Percentiles rank a stretch among this genome's conserved stretches.
Conservation (phyloP, 2,797 vertebrate species). For the Cryptoprocta ferox region DNA sequence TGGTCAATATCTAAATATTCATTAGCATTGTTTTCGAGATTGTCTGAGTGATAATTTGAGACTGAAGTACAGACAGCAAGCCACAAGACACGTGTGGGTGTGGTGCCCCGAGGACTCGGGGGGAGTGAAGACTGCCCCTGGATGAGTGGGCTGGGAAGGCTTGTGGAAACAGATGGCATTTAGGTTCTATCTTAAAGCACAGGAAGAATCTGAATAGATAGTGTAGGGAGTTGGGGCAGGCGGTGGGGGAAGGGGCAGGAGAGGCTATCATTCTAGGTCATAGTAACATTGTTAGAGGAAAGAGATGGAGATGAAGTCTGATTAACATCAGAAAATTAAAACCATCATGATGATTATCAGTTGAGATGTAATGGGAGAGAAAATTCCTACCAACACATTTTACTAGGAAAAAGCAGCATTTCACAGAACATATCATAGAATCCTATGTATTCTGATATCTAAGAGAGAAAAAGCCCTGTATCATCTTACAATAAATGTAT, state of each 20-base stretch:
- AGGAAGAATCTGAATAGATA: not conserved
- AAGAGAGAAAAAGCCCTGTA: not conserved
- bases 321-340: not conserved
- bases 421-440: not conserved
- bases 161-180: not conserved
- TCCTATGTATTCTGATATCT: not conserved
- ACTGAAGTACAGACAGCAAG: not conserved
- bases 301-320: not conserved
- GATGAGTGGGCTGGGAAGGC: not conserved
- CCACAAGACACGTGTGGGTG: not conserved
- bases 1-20: not conserved
- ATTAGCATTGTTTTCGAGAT: not conserved
- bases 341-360: not conserved
- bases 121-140: not conserved
- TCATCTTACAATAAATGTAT: not conserved
- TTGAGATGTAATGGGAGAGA: not conserved
- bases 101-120: not conserved
- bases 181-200: not conserved
- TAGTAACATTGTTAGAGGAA: not conserved
- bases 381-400: not conserved
- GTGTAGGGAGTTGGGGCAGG: not conserved
- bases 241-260: not conserved
- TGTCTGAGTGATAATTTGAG: not conserved
- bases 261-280: not conserved
- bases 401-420: constrained; percentile 10